Evolutionary conservation across 2,113 vertebrate genomes (phyloP), one percentile per base, ranked within the genome.

Genomic region (Entelurus aequoreus): DNA sequence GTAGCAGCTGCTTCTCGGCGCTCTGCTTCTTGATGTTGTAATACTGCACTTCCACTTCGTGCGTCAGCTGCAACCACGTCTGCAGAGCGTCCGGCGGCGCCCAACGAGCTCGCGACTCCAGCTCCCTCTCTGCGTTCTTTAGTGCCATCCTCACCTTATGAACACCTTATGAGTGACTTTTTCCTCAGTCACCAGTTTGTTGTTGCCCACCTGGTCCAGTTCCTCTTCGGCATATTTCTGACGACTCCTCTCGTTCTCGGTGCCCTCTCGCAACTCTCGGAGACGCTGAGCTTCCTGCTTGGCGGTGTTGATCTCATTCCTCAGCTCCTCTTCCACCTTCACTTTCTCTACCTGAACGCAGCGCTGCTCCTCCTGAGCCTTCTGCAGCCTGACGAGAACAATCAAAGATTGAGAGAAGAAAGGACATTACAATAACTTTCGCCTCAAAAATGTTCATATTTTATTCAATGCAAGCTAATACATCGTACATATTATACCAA

Each of bases 21-120:
- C 84, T 94, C 79, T 96, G 94, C 12, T 94, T 98, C 91, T 98
- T 97, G 86, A 93, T 81, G 86, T 95, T 96, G 84, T 97, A 97
- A 82, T 98, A 95, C 66, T 94, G 93, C 4, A 96, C 92, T 79
- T 98, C 96, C 54, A 98, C 90, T 79, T 98, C 96, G 0, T 98
- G 94, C 0, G 94, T 97, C 67, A 98, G 90, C 92, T 97, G 95
- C 48, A 98, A 92, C 96, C 95, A 98, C 65, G 89, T 95, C 90
- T 98, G 94, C 58, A 98, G 89, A 4, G 88, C 71, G 9, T 93
- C 93, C 0, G 95, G 93, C 0, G 91, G 91, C 0, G 90, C 79
- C 93, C 93, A 94, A 36, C 66, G 86, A 59, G 88, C 90, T 72
- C 92, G 93, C 0, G 90, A 92, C 79, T 96, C 94, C 84, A 98